Conservation (phyloP, 2,113 vertebrate genomes). For the Aspiorhynchus laticeps region DNA sequence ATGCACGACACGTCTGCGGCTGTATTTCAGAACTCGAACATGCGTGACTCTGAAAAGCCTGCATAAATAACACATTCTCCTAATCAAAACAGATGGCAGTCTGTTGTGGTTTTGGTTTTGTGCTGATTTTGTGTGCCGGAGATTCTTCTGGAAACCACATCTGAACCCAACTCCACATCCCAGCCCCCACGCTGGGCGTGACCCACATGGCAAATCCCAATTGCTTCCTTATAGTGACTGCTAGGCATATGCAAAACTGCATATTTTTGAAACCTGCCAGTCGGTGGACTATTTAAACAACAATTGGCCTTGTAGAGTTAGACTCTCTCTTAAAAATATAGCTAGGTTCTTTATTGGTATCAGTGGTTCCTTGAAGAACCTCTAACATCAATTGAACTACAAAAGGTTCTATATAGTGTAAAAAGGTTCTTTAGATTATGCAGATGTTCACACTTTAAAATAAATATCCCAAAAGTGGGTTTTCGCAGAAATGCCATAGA, state of each 20-base stretch:
- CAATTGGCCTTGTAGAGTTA: not conserved
- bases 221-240: slow-evolving; percentile 37
- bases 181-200: slow-evolving; percentile 20
- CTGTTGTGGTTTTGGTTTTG: slow-evolving; percentile 42
- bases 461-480: too few species aligned
- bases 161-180: slow-evolving; percentile 17
- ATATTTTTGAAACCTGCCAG: not conserved
- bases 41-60: slow-evolving; percentile 25
- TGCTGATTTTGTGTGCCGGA: slow-evolving; percentile 28
- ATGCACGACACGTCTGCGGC: not conserved
- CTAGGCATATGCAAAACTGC: slow-evolving; percentile 30
- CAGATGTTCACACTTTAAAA: too few species aligned
- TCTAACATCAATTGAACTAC: too few species aligned
- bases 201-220: slow-evolving; percentile 44
- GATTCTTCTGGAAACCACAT: slow-evolving; percentile 46
- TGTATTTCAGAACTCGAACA: slow-evolving; percentile 26
- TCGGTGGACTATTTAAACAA: not conserved
- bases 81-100: slow-evolving; percentile 30
- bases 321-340: not conserved
- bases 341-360: not conserved
- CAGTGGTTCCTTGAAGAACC: not conserved
- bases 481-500: not conserved
- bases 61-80: slow-evolving; percentile 25
- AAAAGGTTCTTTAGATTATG: too few species aligned
- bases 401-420: too few species aligned